Evolutionary conservation across 2,888 invertebrate genomes (phyloP).

Genomic region (Hybos culiciformis): DNA sequence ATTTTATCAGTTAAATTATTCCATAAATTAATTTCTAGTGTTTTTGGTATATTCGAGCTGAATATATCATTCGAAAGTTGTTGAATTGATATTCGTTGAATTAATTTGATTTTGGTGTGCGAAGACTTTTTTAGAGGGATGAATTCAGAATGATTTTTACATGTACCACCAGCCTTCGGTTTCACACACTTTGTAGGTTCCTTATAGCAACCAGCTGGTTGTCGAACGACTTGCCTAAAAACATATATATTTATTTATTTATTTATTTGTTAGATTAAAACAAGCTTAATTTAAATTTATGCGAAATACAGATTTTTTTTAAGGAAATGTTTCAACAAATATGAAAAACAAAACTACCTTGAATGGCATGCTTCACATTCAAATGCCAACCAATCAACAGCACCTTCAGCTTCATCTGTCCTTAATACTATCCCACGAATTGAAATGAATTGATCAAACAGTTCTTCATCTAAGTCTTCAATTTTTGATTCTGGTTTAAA

Average conservation of each 20-base stretch:
- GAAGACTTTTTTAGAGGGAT: slow-evolving; percentile 48
- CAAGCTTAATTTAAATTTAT: slow-evolving; percentile 24
- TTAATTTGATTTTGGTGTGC: slow-evolving; percentile 59
- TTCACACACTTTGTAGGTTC: slow-evolving; percentile 41
- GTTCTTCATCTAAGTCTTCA: slow-evolving; percentile 14
- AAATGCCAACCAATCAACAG: slow-evolving; percentile 66
- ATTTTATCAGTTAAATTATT: slow-evolving; percentile 72
- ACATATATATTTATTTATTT: too few species aligned
- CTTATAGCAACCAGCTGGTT: slow-evolving; percentile 29
- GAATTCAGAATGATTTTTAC: slow-evolving; percentile 48
- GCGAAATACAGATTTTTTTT: neutral
- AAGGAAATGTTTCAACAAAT: neutral
- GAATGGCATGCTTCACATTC: slow-evolving; percentile 53
- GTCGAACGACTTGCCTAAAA: slow-evolving; percentile 54
- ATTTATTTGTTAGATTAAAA: too few species aligned
- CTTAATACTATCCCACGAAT: slow-evolving; percentile 75
- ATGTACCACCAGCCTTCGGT: slow-evolving; percentile 31
- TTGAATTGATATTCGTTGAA: slow-evolving; percentile 70
- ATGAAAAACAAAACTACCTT: slow-evolving; percentile 8
- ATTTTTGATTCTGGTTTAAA: slow-evolving; percentile 50
- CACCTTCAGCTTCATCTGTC: slow-evolving; percentile 58
- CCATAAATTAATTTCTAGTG: slow-evolving; percentile 72
- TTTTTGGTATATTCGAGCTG: slow-evolving; percentile 62
- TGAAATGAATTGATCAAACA: slow-evolving; percentile 59
- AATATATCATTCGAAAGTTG: slow-evolving; percentile 43